These are phyloP conservation scores for Eristalis arbustorum DNA, from an alignment of 2,888 invertebrate species.

Conservation along the genomic window DNA sequence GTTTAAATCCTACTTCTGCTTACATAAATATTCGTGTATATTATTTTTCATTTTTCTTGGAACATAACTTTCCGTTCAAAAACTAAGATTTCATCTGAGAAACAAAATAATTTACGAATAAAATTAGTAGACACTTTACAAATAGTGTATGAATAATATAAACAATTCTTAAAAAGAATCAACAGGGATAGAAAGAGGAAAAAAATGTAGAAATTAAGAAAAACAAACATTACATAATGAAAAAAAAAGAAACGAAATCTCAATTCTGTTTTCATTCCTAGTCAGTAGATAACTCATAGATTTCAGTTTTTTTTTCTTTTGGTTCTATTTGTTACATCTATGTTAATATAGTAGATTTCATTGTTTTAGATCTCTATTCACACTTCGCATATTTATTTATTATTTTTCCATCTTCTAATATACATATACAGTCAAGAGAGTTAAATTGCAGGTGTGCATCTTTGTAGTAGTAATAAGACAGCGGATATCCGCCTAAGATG, in stretches of 20 bases:
- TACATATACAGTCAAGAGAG: conserved; percentile 33
- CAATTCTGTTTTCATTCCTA: conserved; percentile 3
- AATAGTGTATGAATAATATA: conserved; percentile 1
- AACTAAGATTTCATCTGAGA: not conserved
- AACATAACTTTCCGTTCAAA: conserved; percentile 1
- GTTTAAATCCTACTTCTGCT: conserved; percentile 54
- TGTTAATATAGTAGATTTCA: conserved; percentile 55
- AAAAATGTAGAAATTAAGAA: conserved; percentile 10
- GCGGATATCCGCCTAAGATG: too few relatives aligned
- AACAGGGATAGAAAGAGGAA: conserved; percentile 50
- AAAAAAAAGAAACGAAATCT: not conserved
- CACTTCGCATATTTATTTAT: conserved; percentile 12
- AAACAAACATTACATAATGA: conserved; percentile 23
- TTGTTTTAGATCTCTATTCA: conserved; percentile 33
- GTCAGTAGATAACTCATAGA: conserved; percentile 49
- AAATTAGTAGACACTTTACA: conserved; percentile 33
- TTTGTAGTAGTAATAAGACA: not conserved
- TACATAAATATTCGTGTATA: conserved; percentile 4
- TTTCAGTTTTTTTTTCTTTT: conserved; percentile 9
- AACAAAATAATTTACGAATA: conserved; percentile 44
- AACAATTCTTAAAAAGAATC: conserved; percentile 64
- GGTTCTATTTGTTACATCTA: conserved; percentile 36
- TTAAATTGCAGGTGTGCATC: not conserved
- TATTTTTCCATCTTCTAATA: conserved; percentile 29
- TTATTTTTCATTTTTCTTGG: not conserved